Base-by-base conservation (phyloP, 2,797 vertebrate genomes). In the Coendou prehensilis region DNA sequence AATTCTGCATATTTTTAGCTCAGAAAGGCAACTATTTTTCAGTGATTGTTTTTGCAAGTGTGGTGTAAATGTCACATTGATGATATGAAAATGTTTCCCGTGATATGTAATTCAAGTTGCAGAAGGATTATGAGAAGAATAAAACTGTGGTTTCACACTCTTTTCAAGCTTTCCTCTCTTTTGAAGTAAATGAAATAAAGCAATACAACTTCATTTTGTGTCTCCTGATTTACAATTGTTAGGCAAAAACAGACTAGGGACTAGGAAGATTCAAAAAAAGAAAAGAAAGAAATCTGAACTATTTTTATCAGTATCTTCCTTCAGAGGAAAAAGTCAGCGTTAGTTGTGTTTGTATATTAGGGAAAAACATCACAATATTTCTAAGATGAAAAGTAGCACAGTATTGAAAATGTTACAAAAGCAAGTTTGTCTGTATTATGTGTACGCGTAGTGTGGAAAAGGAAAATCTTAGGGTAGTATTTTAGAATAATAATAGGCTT, bases 11-110 rank as follows among this genome's bases (percentile, higher is more conserved):
- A 96, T 96, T 96, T 97, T 98, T 97, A 97, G 79, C 93, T 94
- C 93, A 75, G 69, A 96, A 96, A 95, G 82, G 91, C 56, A 81
- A 76, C 63, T 89, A 97, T 96, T 96, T 85, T 90, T 95, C 81
- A 73, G 85, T 59, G 92, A 97, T 97, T 98, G 92, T 97, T 93
- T 97, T 88, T 96, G 94, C 94, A 96, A 95, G 80, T 96, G 85
- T 93, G 95, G 85, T 92, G 9, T 94, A 96, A 97, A 97, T 97
- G 95, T 96, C 95, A 96, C 45, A 93, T 14, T 6, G 20, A 93
- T 92, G 94, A 92, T 88, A 94, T 37, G 89, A 96, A 96, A 96
- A 98, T 95, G 64, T 94, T 94, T 97, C 87, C 75, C 67, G 75
- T 79, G 93, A 91, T 92, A 90, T 91, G 95, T 94, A 95, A 93